phyloP scores from a whole-genome alignment of 2,797 vertebrate genomes.

The Euthynnus affinis region DNA sequence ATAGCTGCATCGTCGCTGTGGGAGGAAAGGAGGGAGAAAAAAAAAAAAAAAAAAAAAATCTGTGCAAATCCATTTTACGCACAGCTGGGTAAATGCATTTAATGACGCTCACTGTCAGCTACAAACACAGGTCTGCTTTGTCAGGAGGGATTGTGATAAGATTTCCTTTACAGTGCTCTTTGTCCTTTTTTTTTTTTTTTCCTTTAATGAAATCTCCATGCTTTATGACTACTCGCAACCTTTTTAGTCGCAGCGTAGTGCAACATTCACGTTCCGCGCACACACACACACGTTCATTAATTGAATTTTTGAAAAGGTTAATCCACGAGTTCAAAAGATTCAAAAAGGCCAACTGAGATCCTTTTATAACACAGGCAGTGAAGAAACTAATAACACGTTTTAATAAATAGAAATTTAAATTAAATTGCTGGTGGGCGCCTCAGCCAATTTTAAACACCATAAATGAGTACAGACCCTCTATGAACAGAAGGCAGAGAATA shows the following conservation, averaged over 20 bases:
- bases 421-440: slow-evolving; percentile 44
- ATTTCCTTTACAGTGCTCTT: slow-evolving; percentile 29
- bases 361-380: slow-evolving; percentile 19
- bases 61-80: slow-evolving; percentile 34
- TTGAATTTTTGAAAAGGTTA: slow-evolving; percentile 7
- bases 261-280: slow-evolving; percentile 34
- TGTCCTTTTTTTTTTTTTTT: slow-evolving; percentile 20
- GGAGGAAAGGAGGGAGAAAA: background rate
- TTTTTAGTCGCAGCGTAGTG: slow-evolving; percentile 7
- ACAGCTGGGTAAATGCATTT: slow-evolving; percentile 21
- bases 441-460: slow-evolving; percentile 52
- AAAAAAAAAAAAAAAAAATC: slow-evolving; percentile 5
- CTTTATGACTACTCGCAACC: slow-evolving; percentile 12
- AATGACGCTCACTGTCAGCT: slow-evolving; percentile 2
- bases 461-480: slow-evolving; percentile 55
- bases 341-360: slow-evolving; percentile 27
- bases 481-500: slow-evolving; percentile 48
- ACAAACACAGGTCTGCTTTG: slow-evolving; percentile 14
- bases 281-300: background rate
- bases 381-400: slow-evolving; percentile 41
- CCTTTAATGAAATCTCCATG: slow-evolving; percentile 1
- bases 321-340: slow-evolving; percentile 23
- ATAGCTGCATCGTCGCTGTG: background rate
- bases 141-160: background rate
- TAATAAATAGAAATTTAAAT: slow-evolving; percentile 62